Evolutionary conservation across 1,140 invertebrate species (phyloP).

Genomic region (Elymnias hypermnestra): DNA sequence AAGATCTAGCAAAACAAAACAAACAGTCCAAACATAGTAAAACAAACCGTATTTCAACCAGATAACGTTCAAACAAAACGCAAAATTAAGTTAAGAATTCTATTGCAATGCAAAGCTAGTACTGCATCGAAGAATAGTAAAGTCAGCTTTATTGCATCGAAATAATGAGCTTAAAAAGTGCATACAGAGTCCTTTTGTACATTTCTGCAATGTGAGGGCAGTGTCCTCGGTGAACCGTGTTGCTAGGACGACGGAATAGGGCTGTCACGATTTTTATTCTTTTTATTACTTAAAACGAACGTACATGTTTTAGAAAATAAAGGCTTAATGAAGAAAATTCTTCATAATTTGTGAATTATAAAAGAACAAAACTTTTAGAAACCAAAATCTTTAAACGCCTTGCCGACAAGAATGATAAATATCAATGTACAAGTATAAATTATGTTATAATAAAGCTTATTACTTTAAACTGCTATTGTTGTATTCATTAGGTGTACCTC

Average conservation of each 20-base stretch:
- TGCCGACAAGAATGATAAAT: no score
- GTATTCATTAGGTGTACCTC: no score
- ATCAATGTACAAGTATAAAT: no score
- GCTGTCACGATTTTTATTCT: slow-evolving; percentile 53
- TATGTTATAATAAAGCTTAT: no score
- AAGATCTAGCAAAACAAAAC: slow-evolving; percentile 36
- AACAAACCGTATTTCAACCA: slow-evolving; percentile 19
- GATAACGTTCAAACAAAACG: slow-evolving; percentile 21
- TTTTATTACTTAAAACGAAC: slow-evolving; percentile 28
- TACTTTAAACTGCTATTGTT: no score
- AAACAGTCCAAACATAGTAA: slow-evolving; percentile 10
- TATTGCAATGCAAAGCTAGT: slow-evolving; percentile 26
- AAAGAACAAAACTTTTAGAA: neutral
- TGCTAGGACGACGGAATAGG: slow-evolving; percentile 54
- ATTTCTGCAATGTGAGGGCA: slow-evolving; percentile 45
- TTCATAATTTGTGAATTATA: no score
- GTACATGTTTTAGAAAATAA: slow-evolving; percentile 15
- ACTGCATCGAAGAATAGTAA: slow-evolving; percentile 16
- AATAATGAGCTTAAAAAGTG: slow-evolving; percentile 18
- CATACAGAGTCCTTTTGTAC: slow-evolving; percentile 27
- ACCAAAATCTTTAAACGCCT: no score
- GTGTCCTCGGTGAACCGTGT: slow-evolving; percentile 55
- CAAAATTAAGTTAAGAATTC: slow-evolving; percentile 27
- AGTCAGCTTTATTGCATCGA: slow-evolving; percentile 24
- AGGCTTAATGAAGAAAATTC: no score